A percentile compares a stretch with the other conserved stretches of the same genome.
Conservation (phyloP, 2,888 invertebrate species). For the Malacosoma neustria region DNA sequence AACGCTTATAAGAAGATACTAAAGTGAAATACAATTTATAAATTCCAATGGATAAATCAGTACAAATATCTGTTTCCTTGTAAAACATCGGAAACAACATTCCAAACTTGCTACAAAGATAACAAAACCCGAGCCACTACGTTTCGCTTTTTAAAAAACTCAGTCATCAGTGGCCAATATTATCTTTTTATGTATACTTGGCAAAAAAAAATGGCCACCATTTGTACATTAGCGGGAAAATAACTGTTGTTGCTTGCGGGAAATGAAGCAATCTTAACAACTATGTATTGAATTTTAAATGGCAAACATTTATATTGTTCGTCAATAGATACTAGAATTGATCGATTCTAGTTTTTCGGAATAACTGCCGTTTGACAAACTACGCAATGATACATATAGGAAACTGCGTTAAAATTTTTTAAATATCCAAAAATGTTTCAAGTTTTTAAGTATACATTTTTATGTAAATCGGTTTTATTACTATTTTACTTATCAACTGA, state of each 20-base stretch:
- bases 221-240: background rate
- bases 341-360: too few relatives aligned
- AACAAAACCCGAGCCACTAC: background rate
- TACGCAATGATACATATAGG: too few relatives aligned
- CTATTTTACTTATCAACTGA: too few relatives aligned
- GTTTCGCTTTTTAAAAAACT: background rate
- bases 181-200: background rate
- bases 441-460: too few relatives aligned
- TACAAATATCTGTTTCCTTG: background rate
- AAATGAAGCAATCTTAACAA: background rate
- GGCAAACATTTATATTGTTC: background rate
- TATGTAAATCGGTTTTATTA: too few relatives aligned
- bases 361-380: too few relatives aligned
- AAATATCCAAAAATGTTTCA: too few relatives aligned
- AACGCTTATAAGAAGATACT: background rate
- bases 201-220: background rate
- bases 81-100: background rate
- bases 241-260: background rate
- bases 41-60: background rate
- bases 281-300: background rate
- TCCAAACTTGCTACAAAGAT: background rate
- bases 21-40: background rate
- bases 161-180: background rate
- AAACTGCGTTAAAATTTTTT: too few relatives aligned
- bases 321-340: too few relatives aligned